Percentiles rank a stretch among this genome's conserved stretches.
Evolutionary conservation across 2,888 invertebrate genomes (phyloP).

Genomic region (Leucophenga maculata): DNA sequence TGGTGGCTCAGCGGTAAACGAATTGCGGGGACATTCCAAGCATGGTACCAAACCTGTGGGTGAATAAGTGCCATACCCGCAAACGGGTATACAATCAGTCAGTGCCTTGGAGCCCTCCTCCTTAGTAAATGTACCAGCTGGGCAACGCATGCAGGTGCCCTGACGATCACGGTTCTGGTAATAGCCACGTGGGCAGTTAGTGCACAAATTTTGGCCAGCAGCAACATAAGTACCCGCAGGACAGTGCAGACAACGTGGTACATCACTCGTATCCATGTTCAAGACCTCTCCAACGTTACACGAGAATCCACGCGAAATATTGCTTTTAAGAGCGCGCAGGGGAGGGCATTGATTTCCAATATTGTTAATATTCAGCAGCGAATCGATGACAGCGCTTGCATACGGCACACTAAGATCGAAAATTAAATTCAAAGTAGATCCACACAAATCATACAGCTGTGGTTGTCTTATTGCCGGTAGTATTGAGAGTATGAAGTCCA

Average conservation of each 20-base stretch:
- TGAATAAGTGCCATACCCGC: constrained; percentile 96
- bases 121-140: constrained; percentile 92
- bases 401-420: constrained; percentile 95
- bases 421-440: constrained; percentile 92
- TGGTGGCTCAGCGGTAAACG: constrained; percentile 90
- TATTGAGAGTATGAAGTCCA: constrained; percentile 91
- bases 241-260: constrained; percentile 95
- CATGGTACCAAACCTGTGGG: constrained; percentile 95
- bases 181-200: constrained; percentile 91
- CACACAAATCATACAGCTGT: constrained; percentile 94
- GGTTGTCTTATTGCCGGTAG: constrained; percentile 91
- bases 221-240: constrained; percentile 96
- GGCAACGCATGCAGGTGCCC: constrained; percentile 91
- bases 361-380: constrained; percentile 88
- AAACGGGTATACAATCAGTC: constrained; percentile 91
- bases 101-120: constrained; percentile 91
- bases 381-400: constrained; percentile 91
- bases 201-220: constrained; percentile 91
- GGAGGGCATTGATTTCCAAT: constrained; percentile 95
- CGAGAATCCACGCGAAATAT: constrained; percentile 90
- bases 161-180: constrained; percentile 95
- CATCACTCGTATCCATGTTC: constrained; percentile 92
- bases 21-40: constrained; percentile 93
- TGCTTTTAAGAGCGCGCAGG: constrained; percentile 86
- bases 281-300: constrained; percentile 95